phyloP scores from a whole-genome alignment of 2,797 vertebrate species.

The Sebastes vulpes region DNA sequence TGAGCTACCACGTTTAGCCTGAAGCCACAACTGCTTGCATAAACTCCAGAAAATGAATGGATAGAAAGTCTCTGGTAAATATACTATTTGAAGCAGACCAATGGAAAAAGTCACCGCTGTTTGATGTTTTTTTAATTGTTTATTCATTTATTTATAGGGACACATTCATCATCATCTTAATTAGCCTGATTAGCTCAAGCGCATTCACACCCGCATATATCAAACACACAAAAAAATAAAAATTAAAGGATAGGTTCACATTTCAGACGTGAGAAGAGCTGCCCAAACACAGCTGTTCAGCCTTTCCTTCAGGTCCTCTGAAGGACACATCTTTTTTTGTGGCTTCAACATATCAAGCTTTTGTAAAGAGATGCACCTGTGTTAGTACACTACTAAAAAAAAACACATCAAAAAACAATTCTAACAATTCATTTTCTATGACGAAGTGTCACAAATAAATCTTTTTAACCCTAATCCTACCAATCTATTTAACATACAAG shows the following conservation, averaged over 20 bases:
- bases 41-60: not conserved
- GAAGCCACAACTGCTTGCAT: not conserved
- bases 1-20: not conserved
- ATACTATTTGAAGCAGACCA: not conserved
- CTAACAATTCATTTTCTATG: not conserved
- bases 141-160: not conserved
- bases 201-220: not conserved
- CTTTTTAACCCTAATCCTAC: not conserved
- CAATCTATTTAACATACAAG: not conserved
- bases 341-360: not conserved
- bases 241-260: not conserved
- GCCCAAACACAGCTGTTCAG: not conserved
- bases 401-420: not conserved
- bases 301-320: not conserved
- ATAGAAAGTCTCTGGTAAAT: not conserved
- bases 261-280: not conserved
- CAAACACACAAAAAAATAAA: not conserved
- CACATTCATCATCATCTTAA: not conserved
- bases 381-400: not conserved
- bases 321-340: constrained; percentile 19
- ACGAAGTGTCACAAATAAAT: not conserved
- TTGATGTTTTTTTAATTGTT: not conserved
- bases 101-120: not conserved
- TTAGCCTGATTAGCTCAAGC: not conserved
- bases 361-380: not conserved